A percentile compares a stretch with the other conserved stretches of the same genome.
phyloP scores from a whole-genome alignment of 53 echinoderm and acorn worm species.

The Paelopatides confundens region DNA sequence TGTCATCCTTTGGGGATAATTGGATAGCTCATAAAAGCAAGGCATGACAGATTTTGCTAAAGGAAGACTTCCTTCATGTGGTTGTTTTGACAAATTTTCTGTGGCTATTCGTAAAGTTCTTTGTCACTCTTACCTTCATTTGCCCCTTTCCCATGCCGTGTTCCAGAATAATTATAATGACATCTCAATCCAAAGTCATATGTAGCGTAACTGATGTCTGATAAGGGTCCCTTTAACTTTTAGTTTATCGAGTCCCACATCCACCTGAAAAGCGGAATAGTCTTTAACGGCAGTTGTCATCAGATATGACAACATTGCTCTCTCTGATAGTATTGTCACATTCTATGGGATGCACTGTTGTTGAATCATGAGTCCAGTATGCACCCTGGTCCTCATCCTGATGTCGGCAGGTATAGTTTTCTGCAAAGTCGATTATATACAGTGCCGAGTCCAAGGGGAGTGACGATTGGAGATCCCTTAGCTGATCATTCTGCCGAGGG shows the following conservation, averaged over 20 bases:
- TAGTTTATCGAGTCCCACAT: conserved; percentile 65
- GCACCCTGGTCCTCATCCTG: conserved; percentile 68
- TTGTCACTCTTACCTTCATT: conserved; percentile 79
- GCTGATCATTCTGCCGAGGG: conserved; percentile 57
- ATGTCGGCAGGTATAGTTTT: conserved; percentile 64
- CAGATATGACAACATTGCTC: conserved; percentile 35
- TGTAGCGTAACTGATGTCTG: conserved; percentile 59
- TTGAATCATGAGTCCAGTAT: conserved; percentile 62
- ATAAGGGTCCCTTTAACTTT: conserved; percentile 65
- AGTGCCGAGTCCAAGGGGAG: conserved; percentile 13
- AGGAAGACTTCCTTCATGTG: too few relatives aligned
- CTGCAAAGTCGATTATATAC: conserved; percentile 59
- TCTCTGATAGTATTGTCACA: conserved; percentile 41
- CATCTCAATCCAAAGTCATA: conserved; percentile 25
- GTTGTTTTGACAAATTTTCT: conserved; percentile 10
- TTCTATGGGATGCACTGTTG: conserved; percentile 67
- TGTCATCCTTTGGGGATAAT: too few relatives aligned
- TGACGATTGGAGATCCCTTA: conserved; percentile 20
- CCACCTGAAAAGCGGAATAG: conserved; percentile 66
- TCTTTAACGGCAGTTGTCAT: conserved; percentile 37
- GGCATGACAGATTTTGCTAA: too few relatives aligned
- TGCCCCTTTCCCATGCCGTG: conserved; percentile 73
- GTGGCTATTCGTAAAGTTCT: too few relatives aligned
- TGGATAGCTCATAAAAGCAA: too few relatives aligned
- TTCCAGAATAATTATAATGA: conserved; percentile 57